Evolutionary conservation across 2,797 vertebrate genomes (phyloP).

Genomic region (Spizella passerina): DNA sequence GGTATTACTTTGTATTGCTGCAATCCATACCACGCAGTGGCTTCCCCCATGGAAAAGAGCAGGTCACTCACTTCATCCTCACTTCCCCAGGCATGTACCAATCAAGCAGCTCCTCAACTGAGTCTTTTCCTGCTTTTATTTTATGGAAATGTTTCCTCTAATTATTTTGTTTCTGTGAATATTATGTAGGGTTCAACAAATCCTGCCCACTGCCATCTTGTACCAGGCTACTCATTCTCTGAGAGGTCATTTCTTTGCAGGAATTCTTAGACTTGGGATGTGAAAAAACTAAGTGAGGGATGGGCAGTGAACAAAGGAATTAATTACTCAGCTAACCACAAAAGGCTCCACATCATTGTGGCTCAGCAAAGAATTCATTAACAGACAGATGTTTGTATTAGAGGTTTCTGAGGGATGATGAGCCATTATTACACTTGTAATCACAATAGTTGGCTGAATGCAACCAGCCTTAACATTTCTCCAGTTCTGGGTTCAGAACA

Average conservation of each 20-base stretch:
- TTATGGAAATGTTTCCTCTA: background rate
- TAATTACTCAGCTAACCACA: background rate
- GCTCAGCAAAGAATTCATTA: slow-evolving; percentile 1
- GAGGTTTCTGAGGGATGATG: background rate
- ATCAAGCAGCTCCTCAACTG: fast-evolving
- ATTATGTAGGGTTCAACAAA: background rate
- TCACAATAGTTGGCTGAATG: background rate
- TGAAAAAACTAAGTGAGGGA: background rate
- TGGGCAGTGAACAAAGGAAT: background rate
- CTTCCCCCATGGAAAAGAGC: background rate
- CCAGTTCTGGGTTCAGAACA: background rate
- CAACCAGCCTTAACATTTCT: background rate
- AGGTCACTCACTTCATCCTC: background rate
- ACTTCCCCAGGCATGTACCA: background rate
- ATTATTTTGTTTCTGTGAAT: background rate
- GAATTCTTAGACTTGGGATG: background rate
- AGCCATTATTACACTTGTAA: background rate
- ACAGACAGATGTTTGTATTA: background rate
- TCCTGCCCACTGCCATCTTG: background rate
- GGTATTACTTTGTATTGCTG: background rate
- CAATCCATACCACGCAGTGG: background rate
- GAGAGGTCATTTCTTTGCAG: background rate
- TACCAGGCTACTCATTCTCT: background rate
- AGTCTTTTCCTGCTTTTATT: background rate
- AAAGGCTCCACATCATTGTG: background rate